Percentiles rank a stretch among this genome's conserved stretches.
Evolutionary conservation across 2,797 vertebrate genomes (phyloP).

Genomic region (Periparus ater): DNA sequence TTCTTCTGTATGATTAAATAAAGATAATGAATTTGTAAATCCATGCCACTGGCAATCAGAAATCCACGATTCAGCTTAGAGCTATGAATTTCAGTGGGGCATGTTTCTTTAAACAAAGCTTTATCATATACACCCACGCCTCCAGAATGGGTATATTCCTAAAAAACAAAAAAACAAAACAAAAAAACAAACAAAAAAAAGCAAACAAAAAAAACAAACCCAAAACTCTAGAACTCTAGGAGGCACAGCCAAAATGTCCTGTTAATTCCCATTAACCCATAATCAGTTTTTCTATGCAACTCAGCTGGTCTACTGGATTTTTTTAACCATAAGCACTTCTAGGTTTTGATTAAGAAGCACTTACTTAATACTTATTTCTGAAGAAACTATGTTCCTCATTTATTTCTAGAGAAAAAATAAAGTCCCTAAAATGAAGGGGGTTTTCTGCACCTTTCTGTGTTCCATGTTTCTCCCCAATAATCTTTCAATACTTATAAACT

Average conservation of each 20-base stretch:
- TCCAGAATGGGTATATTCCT: not conserved
- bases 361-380: not conserved
- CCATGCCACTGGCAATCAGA: not conserved
- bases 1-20: not conserved
- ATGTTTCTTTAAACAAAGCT: not conserved
- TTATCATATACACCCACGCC: not conserved
- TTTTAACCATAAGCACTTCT: not conserved
- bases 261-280: not conserved
- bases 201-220: no score
- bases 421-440: not conserved
- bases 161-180: not conserved
- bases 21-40: not conserved
- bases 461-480: not conserved
- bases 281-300: not conserved
- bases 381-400: not conserved
- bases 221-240: no score
- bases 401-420: not conserved
- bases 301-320: fast-evolving
- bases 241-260: not conserved
- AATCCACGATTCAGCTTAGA: not conserved
- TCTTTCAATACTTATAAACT: not conserved
- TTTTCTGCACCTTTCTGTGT: not conserved
- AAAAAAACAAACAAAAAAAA: no score
- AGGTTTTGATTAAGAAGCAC: not conserved
- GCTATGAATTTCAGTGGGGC: not conserved